Evolutionary conservation across 1,140 invertebrate species (phyloP).

Genomic region (Probaryconus sp.): DNA sequence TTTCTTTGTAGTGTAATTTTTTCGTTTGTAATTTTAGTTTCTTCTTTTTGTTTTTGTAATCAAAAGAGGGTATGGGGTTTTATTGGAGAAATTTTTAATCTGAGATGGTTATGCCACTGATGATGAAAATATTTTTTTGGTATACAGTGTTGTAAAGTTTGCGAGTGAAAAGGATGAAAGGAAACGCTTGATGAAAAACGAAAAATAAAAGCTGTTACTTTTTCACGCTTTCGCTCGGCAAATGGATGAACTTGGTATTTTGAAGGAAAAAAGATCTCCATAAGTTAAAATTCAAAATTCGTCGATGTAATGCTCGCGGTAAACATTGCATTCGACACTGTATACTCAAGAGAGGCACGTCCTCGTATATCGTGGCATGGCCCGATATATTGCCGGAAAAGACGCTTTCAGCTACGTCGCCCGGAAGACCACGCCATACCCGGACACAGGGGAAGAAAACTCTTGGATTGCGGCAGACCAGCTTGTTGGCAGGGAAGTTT

Average conservation of each 20-base stretch:
- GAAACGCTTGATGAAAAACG: not conserved
- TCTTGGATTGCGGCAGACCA: constrained; percentile 77
- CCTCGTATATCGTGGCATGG: constrained; percentile 47
- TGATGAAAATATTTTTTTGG: constrained; percentile 27
- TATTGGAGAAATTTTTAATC: constrained; percentile 9
- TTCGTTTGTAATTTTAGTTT: constrained; percentile 13
- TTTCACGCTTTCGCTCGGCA: constrained; percentile 3
- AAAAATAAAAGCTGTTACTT: not conserved
- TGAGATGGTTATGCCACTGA: constrained; percentile 46
- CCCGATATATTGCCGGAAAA: constrained; percentile 64
- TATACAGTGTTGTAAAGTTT: constrained; percentile 35
- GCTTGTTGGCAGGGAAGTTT: constrained; percentile 79
- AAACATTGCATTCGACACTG: constrained; percentile 55
- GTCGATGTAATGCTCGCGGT: constrained; percentile 35
- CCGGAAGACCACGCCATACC: constrained; percentile 72
- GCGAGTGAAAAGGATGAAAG: not conserved
- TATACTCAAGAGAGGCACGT: constrained; percentile 59
- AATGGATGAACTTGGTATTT: constrained; percentile 8
- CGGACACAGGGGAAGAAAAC: constrained; percentile 73
- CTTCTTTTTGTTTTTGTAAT: not conserved
- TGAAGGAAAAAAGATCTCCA: constrained; percentile 19
- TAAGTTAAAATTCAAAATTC: constrained; percentile 56
- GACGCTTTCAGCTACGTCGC: constrained; percentile 74
- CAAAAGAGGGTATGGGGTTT: not conserved
- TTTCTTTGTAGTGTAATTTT: not conserved